Base-by-base conservation (phyloP, 2,888 invertebrate species). In the Atrina japonica region DNA sequence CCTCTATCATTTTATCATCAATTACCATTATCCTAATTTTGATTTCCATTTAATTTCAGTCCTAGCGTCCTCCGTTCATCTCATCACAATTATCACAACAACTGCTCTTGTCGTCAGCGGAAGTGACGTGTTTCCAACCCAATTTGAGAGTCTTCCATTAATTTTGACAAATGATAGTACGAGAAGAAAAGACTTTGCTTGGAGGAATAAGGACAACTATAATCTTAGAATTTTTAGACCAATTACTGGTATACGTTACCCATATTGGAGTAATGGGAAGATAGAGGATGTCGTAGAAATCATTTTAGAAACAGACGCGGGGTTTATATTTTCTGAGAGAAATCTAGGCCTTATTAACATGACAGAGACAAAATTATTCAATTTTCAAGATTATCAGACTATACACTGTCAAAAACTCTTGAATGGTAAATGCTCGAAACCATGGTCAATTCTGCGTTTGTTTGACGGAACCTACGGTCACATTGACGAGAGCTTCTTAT, bases 391-490 rank as follows among this genome's bases (percentile, higher is more conserved):
- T 23, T 82, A 75, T 43, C 66, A 73, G 43, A 9, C 55, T 14
- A n/a, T 73, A 52, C 80, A 70, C 55, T 82, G 82, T 63, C 58
- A 73, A 7, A 43, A 70, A 35, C 71, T 75, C 45, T 60, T 40
- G 16, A 29, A 63, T 21, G 9, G 61, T 49, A 41, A 43, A 0
- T 82, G 82, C 58, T 14, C 72, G 14, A 78, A 80, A 65, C 78
- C 82, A 1, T 72, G 73, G 41, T 82, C 82, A 11, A 16, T 82
- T 40, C 53, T 80, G 7, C 58, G 82, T 43, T 65, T 82, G 9
- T 82, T 80, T 67, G 82, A 82, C 58, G 82, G 82, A 21, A 79
- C 82, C 5, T 82, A 78, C 27, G 47, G 66, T 7, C 27, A 71
- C 53, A 53, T 78, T 16, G 75, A 79, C 66, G 35, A 73, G 9